Conservation (phyloP, 2,113 vertebrate species). For the Clupea harengus region DNA sequence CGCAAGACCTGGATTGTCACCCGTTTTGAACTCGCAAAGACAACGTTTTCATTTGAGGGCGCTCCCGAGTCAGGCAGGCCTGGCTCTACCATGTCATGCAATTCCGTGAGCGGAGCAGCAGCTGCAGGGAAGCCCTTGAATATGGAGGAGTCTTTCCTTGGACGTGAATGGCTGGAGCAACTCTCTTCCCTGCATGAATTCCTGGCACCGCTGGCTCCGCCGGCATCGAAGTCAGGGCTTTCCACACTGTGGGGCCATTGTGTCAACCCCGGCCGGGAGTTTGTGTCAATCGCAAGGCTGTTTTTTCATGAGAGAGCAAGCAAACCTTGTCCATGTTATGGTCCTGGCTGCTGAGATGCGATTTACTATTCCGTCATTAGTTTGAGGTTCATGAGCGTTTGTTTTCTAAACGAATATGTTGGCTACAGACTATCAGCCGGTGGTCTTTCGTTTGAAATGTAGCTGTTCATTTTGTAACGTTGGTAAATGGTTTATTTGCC, state of each 20-base stretch:
- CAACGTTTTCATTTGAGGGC: conserved; percentile 5
- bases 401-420: neutral
- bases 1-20: conserved; percentile 25
- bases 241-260: neutral
- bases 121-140: neutral
- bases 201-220: neutral
- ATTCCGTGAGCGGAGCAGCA: neutral
- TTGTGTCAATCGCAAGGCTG: neutral
- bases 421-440: neutral
- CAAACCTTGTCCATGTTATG: conserved; percentile 12
- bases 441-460: neutral
- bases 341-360: neutral
- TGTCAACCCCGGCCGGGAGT: neutral
- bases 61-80: neutral
- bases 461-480: neutral
- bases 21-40: conserved; percentile 9
- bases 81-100: neutral
- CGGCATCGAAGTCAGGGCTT: conserved; percentile 12
- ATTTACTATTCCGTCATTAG: conserved; percentile 17
- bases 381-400: neutral
- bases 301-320: neutral
- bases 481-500: neutral
- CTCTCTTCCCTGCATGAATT: neutral
- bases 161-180: neutral
- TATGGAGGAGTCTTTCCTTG: conserved; percentile 1